Base-by-base conservation (phyloP, 2,888 invertebrate genomes). In the Andricus quercusramuli region DNA sequence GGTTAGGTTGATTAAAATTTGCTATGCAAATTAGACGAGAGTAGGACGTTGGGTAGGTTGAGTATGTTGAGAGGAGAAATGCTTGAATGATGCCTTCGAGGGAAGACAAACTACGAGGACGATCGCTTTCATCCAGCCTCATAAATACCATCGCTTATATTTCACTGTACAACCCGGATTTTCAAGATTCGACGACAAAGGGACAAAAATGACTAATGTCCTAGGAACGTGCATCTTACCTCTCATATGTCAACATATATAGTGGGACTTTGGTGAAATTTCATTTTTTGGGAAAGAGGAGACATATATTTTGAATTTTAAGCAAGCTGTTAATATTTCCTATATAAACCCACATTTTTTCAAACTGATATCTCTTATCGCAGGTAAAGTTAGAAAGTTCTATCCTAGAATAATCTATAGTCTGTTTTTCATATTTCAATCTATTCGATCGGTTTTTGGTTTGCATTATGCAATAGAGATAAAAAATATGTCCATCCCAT, bases 1-100 rank as follows among this genome's bases (percentile, higher is more conserved):
- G 88, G 85, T 86, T 85, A 85, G 85, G 85, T 87, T 87, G 88
- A 89, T 89, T 89, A 88, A 87, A 90, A 89, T 89, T 87, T 87
- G 84, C 87, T 87, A 89, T 87, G 89, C 86, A 89, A 90, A 90
- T 90, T 90, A 89, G 87, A 88, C 84, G 79, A 83, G 80, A 67
- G 80, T 64, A 83, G 70, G 76, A 41, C 66, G 51, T 76, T 22
- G 56, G 79, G 25, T 66, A 65, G 56, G 80, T 56, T 29, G 47
- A 74, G 67, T 25, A 67, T 59, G 79, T 37, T 29, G 56, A 56
- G 25, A 83, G 80, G 22, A 59, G 56, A 78, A 64, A 44, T 62
- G 56, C 47, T 59, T 76, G 78, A 56, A 47, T 70, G 68, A 74
- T 74, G 68, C 68, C 68, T 70, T 47, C 68, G 32, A 74, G 70